Conservation (phyloP, 1,140 invertebrate genomes). For the Drosophila ironensis region DNA sequence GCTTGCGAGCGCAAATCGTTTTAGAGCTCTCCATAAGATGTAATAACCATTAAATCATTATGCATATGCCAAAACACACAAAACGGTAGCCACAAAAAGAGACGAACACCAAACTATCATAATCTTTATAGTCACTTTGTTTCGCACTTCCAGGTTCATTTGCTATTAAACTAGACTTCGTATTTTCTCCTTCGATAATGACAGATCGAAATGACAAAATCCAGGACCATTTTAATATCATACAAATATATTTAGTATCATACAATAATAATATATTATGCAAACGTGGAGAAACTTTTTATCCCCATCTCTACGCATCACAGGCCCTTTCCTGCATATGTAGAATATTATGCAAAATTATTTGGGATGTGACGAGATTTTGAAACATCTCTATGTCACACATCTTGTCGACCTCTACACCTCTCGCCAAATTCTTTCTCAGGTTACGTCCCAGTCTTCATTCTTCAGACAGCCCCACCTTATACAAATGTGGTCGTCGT, state of each 20-base stretch:
- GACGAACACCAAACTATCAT: too few relatives aligned
- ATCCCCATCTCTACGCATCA: too few relatives aligned
- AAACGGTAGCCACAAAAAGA: too few relatives aligned
- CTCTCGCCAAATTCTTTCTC: conserved; percentile 58
- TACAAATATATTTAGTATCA: conserved; percentile 73
- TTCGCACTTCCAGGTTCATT: too few relatives aligned
- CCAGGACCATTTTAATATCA: conserved; percentile 53
- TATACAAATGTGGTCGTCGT: background rate
- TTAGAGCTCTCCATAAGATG: too few relatives aligned
- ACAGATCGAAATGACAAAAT: conserved; percentile 73
- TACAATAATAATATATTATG: too few relatives aligned
- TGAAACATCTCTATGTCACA: conserved; percentile 59
- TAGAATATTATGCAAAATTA: conserved; percentile 67
- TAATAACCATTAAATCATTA: too few relatives aligned
- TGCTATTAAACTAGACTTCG: conserved; percentile 14
- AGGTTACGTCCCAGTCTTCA: conserved; percentile 17
- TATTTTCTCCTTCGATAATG: conserved; percentile 61
- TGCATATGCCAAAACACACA: too few relatives aligned
- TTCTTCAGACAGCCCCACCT: conserved; percentile 1
- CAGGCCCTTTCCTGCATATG: conserved; percentile 19
- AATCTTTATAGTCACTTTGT: conserved; percentile 1
- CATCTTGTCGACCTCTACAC: conserved; percentile 56
- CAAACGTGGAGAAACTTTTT: too few relatives aligned
- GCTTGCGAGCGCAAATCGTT: background rate
- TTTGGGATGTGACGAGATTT: conserved; percentile 76